These are phyloP conservation scores for Oreochromis mossambicus DNA, from an alignment of 2,797 vertebrate species.

Conservation along the genomic window DNA sequence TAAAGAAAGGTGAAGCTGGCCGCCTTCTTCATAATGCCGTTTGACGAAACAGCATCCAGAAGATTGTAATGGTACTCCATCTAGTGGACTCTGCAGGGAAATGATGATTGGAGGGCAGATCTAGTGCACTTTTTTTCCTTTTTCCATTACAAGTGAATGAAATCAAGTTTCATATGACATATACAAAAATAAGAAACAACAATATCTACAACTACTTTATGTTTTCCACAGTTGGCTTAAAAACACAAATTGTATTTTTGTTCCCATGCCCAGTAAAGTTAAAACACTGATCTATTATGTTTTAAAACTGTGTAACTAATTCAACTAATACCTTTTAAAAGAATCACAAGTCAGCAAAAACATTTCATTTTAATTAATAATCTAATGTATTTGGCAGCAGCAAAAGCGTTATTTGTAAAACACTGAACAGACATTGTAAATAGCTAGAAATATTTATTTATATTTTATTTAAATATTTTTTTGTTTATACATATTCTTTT, in stretches of 20 bases:
- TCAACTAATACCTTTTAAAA: not conserved
- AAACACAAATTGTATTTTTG: not conserved
- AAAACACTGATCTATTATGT: not conserved
- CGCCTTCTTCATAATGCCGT: not conserved
- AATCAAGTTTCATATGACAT: not conserved
- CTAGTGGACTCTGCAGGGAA: slow-evolving; percentile 46
- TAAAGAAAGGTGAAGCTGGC: not conserved
- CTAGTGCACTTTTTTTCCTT: rapidly evolving
- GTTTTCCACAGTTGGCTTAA: not conserved
- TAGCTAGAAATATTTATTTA: not conserved
- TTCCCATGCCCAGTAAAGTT: not conserved
- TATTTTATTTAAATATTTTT: not conserved
- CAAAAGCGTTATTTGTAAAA: not conserved
- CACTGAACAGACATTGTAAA: not conserved
- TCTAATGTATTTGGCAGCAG: not conserved
- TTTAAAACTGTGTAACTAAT: not conserved
- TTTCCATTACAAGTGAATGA: not conserved
- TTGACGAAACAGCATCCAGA: not conserved
- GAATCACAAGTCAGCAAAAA: not conserved
- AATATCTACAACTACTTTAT: not conserved
- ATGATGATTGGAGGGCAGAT: not conserved
- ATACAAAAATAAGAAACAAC: not conserved
- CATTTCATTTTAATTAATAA: not conserved
- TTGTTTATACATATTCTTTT: not conserved
- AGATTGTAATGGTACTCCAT: slow-evolving; percentile 37